These are phyloP conservation scores for Caradrina clavipalpis DNA, from an alignment of 2,888 invertebrate species.

Conservation along the genomic window DNA sequence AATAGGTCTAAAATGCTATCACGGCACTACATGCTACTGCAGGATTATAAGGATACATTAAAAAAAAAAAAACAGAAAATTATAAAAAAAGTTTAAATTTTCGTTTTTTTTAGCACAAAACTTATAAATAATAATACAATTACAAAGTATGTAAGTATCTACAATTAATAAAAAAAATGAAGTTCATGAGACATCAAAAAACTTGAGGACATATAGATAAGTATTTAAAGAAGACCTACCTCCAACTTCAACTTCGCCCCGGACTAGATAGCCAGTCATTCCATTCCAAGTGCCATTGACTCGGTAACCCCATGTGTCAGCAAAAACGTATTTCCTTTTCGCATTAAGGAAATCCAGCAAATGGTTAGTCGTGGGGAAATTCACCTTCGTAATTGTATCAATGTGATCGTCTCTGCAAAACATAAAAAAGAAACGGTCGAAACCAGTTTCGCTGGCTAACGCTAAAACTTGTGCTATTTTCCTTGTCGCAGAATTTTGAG, in stretches of 20 bases:
- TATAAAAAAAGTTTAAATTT: too few relatives aligned
- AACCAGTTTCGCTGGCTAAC: conserved; percentile 16
- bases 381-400: conserved; percentile 92
- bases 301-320: conserved; percentile 92
- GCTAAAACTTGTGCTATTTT: conserved; percentile 19
- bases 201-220: too few relatives aligned
- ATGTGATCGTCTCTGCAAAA: conserved; percentile 84
- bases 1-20: too few relatives aligned
- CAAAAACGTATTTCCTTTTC: conserved; percentile 87
- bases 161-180: too few relatives aligned
- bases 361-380: conserved; percentile 91
- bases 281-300: conserved; percentile 92
- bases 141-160: too few relatives aligned
- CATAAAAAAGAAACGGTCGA: conserved; percentile 5
- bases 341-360: conserved; percentile 91
- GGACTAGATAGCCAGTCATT: conserved; percentile 92
- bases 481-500: conserved; percentile 13
- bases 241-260: conserved; percentile 92
- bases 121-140: too few relatives aligned
- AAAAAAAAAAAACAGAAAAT: too few relatives aligned
- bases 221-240: conserved; percentile 74
- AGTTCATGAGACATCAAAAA: too few relatives aligned
- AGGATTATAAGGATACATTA: too few relatives aligned
- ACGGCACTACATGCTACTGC: too few relatives aligned
- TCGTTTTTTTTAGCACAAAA: too few relatives aligned